Base-by-base conservation (phyloP, 2,888 invertebrate species). In the Drosophila vallismaia region DNA sequence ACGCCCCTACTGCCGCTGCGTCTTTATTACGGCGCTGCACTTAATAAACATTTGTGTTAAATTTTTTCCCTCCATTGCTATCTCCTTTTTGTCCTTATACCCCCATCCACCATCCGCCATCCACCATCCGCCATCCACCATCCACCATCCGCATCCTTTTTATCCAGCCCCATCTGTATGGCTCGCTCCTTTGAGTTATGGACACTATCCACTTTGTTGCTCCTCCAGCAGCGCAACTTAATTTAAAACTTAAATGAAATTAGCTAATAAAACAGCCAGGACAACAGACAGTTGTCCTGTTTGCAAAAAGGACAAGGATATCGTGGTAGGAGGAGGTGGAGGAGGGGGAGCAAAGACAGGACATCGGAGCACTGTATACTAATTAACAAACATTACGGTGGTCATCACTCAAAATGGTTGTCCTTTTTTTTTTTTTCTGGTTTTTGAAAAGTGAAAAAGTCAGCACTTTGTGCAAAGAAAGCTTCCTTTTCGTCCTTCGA, bases 31-130 rank as follows among this genome's bases (percentile, higher is more conserved):
- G 64, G 76, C 79, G 70, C 75, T 79, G 82, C 82, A 82, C 85
- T 82, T 82, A 82, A 82, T 82, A 85, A 82, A 82, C 85, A 82
- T 82, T 85, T 85, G 81, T 74, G 75, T 82, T 79, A 79, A 71
- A 85, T 76, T 84, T 76, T 75, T 75, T 60, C 40, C 10, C 54
- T 48, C 49, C 24, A 29, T 46, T 7, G 49, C 58, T 58, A 33
- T 29, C 12, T 48, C 49, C 19, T 52, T 51, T 52, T 33, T 51
- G 1, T 28, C 28, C 6, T 19, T 19, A 19, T 19, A 19, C 19
- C 12, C 38, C 36, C 4, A 1, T 4, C 10, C n/a, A n/a, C n/a
- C n/a, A n/a, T n/a, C 9, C 3, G 12, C 38, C 12, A 12, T 33
- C n/a, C n/a, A n/a, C n/a, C n/a, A n/a, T n/a, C 14, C 12, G 6